Percentiles rank a stretch among this genome's conserved stretches.
Conservation (phyloP, 2,113 vertebrate species). For the Synodontis membranacea region DNA sequence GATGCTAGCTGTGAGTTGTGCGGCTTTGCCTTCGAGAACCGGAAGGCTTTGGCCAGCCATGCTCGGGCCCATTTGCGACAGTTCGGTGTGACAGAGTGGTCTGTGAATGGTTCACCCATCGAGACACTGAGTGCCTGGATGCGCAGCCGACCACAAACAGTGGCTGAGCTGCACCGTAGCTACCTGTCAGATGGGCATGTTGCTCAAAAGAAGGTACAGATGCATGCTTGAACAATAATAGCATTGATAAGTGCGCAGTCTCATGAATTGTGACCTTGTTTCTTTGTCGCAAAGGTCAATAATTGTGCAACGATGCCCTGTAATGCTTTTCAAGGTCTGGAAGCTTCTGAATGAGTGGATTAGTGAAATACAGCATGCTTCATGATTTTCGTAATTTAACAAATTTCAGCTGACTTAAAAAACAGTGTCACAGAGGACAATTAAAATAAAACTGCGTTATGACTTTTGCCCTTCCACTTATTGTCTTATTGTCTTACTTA, state of each 20-base stretch:
- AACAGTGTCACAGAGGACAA: not conserved
- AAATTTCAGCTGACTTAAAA: not conserved
- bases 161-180: conserved; percentile 86
- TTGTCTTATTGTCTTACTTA: too few species aligned
- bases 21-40: conserved; percentile 94
- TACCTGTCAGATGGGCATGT: conserved; percentile 87
- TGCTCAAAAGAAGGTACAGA: conserved; percentile 84
- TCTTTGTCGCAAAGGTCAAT: not conserved
- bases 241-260: not conserved
- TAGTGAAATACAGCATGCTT: not conserved
- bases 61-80: conserved; percentile 92
- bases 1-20: conserved; percentile 95
- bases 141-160: conserved; percentile 88
- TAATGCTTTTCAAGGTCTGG: not conserved
- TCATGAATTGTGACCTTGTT: not conserved
- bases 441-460: not conserved
- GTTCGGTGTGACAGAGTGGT: conserved; percentile 96
- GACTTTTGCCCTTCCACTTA: not conserved
- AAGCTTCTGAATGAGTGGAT: not conserved
- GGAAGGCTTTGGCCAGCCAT: conserved; percentile 93
- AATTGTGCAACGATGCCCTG: not conserved
- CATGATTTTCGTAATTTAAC: not conserved
- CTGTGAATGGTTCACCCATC: conserved; percentile 95
- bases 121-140: conserved; percentile 98
- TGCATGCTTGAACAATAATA: not conserved